Conservation (phyloP, 2,797 vertebrate genomes). For the Sparidentex hasta region DNA sequence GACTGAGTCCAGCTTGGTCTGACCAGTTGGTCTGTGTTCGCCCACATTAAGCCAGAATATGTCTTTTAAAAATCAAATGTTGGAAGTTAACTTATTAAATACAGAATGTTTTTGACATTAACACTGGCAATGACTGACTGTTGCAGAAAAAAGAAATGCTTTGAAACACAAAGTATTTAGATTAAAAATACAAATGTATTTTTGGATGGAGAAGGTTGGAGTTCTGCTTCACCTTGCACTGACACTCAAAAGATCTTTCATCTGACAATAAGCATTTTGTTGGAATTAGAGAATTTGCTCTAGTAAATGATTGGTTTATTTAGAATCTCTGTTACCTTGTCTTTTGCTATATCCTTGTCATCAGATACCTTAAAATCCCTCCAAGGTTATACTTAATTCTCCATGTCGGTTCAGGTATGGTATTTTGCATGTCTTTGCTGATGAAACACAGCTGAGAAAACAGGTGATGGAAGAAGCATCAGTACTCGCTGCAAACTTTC, state of each 20-base stretch:
- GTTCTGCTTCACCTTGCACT: conserved; percentile 5
- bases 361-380: conserved; percentile 6
- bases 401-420: conserved; percentile 3
- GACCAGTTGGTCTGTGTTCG: not conserved
- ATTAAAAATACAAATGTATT: not conserved
- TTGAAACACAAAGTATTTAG: not conserved
- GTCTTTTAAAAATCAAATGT: not conserved
- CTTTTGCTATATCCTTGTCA: conserved; percentile 7
- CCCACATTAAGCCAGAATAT: not conserved
- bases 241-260: conserved; percentile 7
- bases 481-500: not conserved
- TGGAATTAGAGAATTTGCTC: conserved; percentile 6
- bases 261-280: conserved; percentile 1
- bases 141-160: not conserved
- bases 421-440: conserved; percentile 4
- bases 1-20: not conserved
- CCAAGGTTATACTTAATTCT: conserved; percentile 32
- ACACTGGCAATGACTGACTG: not conserved
- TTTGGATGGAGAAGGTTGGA: not conserved
- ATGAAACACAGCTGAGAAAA: conserved; percentile 17
- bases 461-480: conserved; percentile 2
- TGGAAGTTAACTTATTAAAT: not conserved
- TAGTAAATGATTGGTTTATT: conserved; percentile 15
- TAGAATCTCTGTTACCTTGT: conserved; percentile 9
- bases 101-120: not conserved